Evolutionary conservation across 1,140 invertebrate species (phyloP), one percentile per base, ranked within the genome.

Genomic region (Aricia agestis): DNA sequence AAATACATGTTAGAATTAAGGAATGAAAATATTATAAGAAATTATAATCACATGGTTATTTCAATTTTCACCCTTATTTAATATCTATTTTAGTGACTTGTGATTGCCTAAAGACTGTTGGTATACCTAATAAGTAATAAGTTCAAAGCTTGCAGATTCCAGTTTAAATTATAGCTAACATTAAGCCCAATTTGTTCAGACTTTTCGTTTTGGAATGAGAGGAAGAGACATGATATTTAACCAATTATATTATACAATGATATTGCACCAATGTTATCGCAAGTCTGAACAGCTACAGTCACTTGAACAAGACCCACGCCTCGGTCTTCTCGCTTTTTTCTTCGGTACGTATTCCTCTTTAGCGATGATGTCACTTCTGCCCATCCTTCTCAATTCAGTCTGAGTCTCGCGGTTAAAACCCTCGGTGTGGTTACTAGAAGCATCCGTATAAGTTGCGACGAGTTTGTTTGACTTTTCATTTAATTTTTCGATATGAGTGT

Each of bases 11-110:
- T 86, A 82, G 80, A 25, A 79, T 76, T 89, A 89, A 87, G 82
- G 78, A 73, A 87, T 86, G 86, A 88, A 81, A 89, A 87, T 90
- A 91, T 85, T 81, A 88, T 91, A 91, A 89, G 83, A 90, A 85
- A 86, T 81, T 89, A 89, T 87, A 86, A 85, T 83, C 66, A 74
- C 1, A 63, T 80, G 75, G 9, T 73, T 74, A 18, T 68, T 68
- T 68, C 7, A 68, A 36, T 52, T 52, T 68, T 68, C 59, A 68
- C 11, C 45, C 13, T 36, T 36, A 36, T 36, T 36, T 36, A 7
- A 36, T 25, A 25, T 36, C 6, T 36, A 36, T 2, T 36, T 36
- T 36, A 36, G 36, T 36, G 6, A 6, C 2, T 36, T 36, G 36
- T 36, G 9, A 25, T 25, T 25, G 1, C 25, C 3, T 25, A 25